Percentiles rank a stretch among this genome's conserved stretches.
Evolutionary conservation across 1,140 invertebrate species (phyloP).

Genomic region (Tenebrio molitor): DNA sequence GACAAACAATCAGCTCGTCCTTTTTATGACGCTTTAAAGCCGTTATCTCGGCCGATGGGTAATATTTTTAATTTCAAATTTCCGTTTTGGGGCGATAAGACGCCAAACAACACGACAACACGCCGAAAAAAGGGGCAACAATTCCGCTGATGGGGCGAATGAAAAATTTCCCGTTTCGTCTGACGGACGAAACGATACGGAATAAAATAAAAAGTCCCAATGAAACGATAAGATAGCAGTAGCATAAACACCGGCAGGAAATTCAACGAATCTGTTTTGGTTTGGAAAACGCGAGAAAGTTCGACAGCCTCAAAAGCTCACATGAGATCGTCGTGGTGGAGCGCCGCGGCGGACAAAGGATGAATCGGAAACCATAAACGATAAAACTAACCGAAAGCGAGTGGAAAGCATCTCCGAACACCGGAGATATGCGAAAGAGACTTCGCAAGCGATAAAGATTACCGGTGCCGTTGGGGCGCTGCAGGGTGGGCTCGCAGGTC

Average conservation of each 20-base stretch:
- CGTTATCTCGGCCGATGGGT: constrained; percentile 8
- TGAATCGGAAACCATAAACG: constrained; percentile 59
- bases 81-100: constrained; percentile 15
- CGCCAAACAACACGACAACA: not conserved
- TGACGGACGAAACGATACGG: not conserved
- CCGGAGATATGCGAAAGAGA: constrained; percentile 53
- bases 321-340: constrained; percentile 46
- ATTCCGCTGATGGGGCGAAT: constrained; percentile 20
- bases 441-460: constrained; percentile 59
- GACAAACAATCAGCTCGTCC: constrained; percentile 12
- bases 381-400: constrained; percentile 59
- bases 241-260: constrained; percentile 30
- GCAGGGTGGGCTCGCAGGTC: too few species aligned
- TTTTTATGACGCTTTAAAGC: constrained; percentile 18
- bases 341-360: constrained; percentile 50
- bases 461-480: constrained; percentile 20
- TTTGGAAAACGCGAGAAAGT: not conserved
- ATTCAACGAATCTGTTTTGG: constrained; percentile 31
- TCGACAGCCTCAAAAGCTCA: constrained; percentile 6
- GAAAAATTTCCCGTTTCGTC: constrained; percentile 17
- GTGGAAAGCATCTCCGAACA: constrained; percentile 50
- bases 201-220: constrained; percentile 27
- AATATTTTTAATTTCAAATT: constrained; percentile 41
- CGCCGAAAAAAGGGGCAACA: not conserved
- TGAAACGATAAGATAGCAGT: constrained; percentile 38